Percentiles rank a stretch among this genome's conserved stretches.
These are phyloP conservation scores for Ariolimax columbianus DNA, from an alignment of 2,888 invertebrate genomes.

Conservation along the genomic window DNA sequence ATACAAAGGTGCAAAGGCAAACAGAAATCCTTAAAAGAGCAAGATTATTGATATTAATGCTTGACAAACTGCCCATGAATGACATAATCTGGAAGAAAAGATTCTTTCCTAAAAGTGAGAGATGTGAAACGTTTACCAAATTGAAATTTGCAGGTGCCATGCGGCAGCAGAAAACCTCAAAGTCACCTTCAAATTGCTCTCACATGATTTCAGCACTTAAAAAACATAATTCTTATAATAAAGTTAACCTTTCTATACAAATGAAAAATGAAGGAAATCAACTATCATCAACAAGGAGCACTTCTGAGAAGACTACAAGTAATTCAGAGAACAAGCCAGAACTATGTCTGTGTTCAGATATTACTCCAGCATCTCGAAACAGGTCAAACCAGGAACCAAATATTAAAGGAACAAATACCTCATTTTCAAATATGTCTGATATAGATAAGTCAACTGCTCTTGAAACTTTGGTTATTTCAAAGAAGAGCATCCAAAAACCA, in stretches of 20 bases:
- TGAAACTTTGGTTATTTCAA: not conserved
- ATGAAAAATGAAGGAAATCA: not conserved
- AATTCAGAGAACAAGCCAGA: not conserved
- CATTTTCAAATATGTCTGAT: not conserved
- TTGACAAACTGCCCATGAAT: not conserved
- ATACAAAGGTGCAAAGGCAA: not conserved
- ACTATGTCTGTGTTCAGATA: too few relatives aligned
- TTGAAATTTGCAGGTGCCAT: not conserved
- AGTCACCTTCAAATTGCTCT: not conserved
- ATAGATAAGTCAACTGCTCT: too few relatives aligned
- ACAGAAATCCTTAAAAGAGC: slow-evolving; percentile 11
- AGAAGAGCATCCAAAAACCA: not conserved
- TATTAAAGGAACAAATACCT: not conserved
- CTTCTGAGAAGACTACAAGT: not conserved
- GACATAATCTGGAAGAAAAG: not conserved
- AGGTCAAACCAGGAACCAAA: not conserved
- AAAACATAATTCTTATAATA: not conserved
- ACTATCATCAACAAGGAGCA: too few relatives aligned
- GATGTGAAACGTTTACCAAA: not conserved
- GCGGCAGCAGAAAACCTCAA: not conserved
- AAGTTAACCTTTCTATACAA: not conserved
- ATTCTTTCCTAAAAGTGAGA: not conserved
- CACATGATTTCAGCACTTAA: not conserved
- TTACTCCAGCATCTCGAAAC: not conserved
- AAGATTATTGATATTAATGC: slow-evolving; percentile 1